phyloP scores from a whole-genome alignment of 2,113 vertebrate genomes.

The Cranoglanis bouderius region DNA sequence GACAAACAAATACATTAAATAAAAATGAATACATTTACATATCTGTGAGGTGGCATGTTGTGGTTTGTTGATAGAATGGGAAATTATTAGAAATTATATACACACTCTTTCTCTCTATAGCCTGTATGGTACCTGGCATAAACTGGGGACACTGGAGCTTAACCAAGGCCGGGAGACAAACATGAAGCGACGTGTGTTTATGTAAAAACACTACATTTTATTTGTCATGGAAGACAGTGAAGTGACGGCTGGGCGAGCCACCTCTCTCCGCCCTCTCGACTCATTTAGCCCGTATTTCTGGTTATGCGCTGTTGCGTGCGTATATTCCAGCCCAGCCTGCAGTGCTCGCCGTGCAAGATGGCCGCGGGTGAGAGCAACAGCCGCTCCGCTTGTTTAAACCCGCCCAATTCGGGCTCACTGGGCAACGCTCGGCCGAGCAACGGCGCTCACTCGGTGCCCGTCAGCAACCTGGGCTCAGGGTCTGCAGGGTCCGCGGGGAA shows the following conservation, averaged over 20 bases:
- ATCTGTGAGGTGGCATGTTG: neutral
- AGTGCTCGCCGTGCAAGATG: constrained; percentile 75
- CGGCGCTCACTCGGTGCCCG: constrained; percentile 59
- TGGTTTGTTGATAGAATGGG: neutral
- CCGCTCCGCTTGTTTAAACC: constrained; percentile 61
- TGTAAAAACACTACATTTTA: neutral
- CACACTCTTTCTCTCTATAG: neutral
- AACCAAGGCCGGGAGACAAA: neutral
- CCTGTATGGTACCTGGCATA: neutral
- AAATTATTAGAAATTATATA: neutral
- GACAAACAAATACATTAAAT: neutral
- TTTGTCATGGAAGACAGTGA: constrained; percentile 17
- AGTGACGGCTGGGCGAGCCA: constrained; percentile 20
- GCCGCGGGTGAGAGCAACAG: constrained; percentile 76
- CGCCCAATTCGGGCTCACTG: constrained; percentile 60
- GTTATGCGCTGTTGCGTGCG: constrained; percentile 64
- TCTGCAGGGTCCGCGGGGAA: constrained; percentile 50
- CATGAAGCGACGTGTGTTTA: neutral
- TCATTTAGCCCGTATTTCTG: constrained; percentile 53
- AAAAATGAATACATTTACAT: neutral
- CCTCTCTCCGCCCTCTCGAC: constrained; percentile 30
- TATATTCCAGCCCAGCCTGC: constrained; percentile 60
- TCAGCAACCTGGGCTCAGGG: constrained; percentile 62
- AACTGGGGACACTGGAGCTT: neutral
- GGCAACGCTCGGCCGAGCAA: constrained; percentile 61